Evolutionary conservation across 1,140 invertebrate species (phyloP).

Genomic region (Cotesia chilonis): DNA sequence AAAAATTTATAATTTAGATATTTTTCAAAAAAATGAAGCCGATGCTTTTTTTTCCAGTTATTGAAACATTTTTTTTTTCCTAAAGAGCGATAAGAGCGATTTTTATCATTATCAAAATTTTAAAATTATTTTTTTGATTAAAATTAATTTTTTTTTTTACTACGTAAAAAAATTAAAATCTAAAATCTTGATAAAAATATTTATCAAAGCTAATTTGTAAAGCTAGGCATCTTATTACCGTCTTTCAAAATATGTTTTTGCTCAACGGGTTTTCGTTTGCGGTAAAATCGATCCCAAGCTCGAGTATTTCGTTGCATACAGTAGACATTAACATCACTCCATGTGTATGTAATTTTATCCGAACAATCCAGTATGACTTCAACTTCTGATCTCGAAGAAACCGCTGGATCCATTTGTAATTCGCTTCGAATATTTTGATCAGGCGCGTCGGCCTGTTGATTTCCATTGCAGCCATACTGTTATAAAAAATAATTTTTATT

Average conservation of each 20-base stretch:
- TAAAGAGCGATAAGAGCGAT: too few relatives aligned
- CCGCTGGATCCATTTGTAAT: constrained; percentile 45
- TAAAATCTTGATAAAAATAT: too few relatives aligned
- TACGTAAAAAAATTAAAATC: too few relatives aligned
- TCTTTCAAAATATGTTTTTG: constrained; percentile 54
- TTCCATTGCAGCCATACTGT: constrained; percentile 17
- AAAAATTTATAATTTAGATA: too few relatives aligned
- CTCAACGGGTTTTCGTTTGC: constrained; percentile 43
- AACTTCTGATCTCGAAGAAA: constrained; percentile 24
- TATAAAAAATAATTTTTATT: too few relatives aligned
- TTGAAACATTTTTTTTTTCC: too few relatives aligned
- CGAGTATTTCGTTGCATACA: constrained; percentile 41
- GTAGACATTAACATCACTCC: constrained; percentile 58
- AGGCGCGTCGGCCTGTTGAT: constrained; percentile 22
- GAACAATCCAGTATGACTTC: constrained; percentile 28
- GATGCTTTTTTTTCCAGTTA: too few relatives aligned
- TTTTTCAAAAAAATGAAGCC: too few relatives aligned
- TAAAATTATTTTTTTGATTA: too few relatives aligned
- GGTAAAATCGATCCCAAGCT: constrained; percentile 44
- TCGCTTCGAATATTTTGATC: constrained; percentile 29
- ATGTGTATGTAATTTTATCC: constrained; percentile 53
- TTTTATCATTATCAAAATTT: too few relatives aligned
- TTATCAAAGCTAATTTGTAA: too few relatives aligned
- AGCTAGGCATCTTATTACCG: constrained; percentile 38
- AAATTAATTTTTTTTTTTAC: too few relatives aligned